Evolutionary conservation across 2,797 vertebrate genomes (phyloP).

Genomic region (Melanotaenia trifasciata): DNA sequence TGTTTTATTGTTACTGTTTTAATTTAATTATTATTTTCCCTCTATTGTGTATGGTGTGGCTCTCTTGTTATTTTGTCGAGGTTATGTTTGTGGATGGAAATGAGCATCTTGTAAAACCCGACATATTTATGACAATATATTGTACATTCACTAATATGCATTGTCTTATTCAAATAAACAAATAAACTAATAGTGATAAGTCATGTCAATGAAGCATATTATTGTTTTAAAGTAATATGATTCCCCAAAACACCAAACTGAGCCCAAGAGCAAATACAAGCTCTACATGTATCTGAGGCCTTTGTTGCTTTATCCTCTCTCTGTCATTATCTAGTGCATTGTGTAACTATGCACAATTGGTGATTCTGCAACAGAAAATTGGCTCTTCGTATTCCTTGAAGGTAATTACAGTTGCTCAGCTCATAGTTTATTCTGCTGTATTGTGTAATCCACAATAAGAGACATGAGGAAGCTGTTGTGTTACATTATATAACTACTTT

Average conservation of each 20-base stretch:
- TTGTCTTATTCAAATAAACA: no score
- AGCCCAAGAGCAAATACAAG: not conserved
- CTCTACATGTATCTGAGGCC: not conserved
- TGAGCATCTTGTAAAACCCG: no score
- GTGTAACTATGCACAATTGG: conserved; percentile 1
- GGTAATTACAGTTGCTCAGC: conserved; percentile 5
- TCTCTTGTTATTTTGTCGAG: no score
- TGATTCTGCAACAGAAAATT: conserved; percentile 1
- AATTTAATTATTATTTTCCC: no score
- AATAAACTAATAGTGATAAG: not conserved
- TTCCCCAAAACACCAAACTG: not conserved
- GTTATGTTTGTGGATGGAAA: no score
- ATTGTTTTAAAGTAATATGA: not conserved
- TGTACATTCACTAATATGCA: no score
- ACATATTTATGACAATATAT: no score
- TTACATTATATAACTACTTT: not conserved
- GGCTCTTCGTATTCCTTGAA: conserved; percentile 8
- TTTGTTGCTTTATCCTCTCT: conserved; percentile 2
- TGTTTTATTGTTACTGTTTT: no score
- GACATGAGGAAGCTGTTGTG: conserved; percentile 2
- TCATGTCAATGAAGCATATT: not conserved
- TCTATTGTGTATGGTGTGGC: no score
- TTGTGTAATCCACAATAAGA: not conserved
- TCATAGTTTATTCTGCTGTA: conserved; percentile 3
- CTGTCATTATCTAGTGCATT: conserved; percentile 10